Base-by-base conservation (phyloP, 2,888 invertebrate species). In the Megaustenia siamemsis region DNA sequence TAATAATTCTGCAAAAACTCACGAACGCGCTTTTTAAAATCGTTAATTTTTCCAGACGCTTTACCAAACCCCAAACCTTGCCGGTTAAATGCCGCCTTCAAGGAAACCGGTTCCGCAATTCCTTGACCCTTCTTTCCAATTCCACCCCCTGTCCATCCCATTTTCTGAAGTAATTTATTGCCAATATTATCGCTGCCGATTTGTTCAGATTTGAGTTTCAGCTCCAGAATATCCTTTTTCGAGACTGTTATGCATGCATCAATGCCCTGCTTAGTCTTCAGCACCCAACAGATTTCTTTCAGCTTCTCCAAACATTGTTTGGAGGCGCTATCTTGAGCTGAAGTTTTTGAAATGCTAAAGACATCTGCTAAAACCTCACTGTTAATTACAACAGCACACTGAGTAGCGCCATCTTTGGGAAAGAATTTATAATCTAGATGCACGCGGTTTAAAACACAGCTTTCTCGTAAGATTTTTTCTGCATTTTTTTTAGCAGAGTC, bases 131-230 rank as follows among this genome's bases (percentile, higher is more conserved):
- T 94, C 1, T 95, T 94, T 0, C 96, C 97, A 3, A 97, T 94
- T 0, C 96, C 96, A 8, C 96, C 96, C 1, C 96, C 96, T 6
- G 94, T 93, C 96, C 96, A 97, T 0, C 97, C 97, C 96, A 96
- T 96, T 83, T 95, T 94, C 60, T 95, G 94, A 95, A 97, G 95
- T 94, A 97, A 90, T 89, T 95, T 95, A 76, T 93, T 95, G 18
- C 95, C 96, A 75, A 95, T 93, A 89, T 95, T 95, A 85, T 94
- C 94, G 43, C 28, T 6, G 60, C 56, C 49, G 18, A 75, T 75
- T 77, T 53, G 24, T n/a, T 84, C 75, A 28, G 79, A 73, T 35
- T 73, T 43, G 1, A 69, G 63, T 21, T 63, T 56, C 5, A 91
- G 88, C 63, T 92, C 91, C 68, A 91, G 83, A 43, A 92, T 82